Evolutionary conservation across 2,113 vertebrate species (phyloP).

Genomic region (Sprattus sprattus): DNA sequence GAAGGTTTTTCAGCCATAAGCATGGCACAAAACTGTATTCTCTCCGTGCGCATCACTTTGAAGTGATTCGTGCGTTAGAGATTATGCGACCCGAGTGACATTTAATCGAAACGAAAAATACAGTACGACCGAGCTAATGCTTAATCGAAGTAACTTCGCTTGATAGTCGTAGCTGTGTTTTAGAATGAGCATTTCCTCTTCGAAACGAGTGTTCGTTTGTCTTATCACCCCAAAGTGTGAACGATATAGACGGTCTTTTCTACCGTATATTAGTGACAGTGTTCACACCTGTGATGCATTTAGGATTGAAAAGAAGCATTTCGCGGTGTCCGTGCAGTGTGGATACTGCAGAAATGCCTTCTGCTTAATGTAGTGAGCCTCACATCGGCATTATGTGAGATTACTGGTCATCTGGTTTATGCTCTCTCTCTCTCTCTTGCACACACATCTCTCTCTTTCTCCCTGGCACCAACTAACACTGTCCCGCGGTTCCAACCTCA

Average conservation of each 20-base stretch:
- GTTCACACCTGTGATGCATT: background rate
- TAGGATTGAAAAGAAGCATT: background rate
- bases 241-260: background rate
- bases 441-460: background rate
- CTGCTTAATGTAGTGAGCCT: background rate
- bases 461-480: background rate
- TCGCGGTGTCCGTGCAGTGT: background rate
- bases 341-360: background rate
- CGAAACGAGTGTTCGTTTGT: background rate
- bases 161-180: background rate
- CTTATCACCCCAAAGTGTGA: background rate
- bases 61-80: background rate
- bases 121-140: background rate
- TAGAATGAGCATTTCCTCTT: background rate
- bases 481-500: constrained; percentile 26
- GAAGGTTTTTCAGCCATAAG: background rate
- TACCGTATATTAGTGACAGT: background rate
- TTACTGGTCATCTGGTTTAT: constrained; percentile 36
- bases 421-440: constrained; percentile 7
- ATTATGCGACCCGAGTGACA: background rate
- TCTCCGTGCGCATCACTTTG: background rate
- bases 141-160: background rate
- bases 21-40: background rate
- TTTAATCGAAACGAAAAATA: background rate
- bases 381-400: constrained; percentile 16